phyloP scores from a whole-genome alignment of 2,888 invertebrate species.

The Pemphredon lugubris region DNA sequence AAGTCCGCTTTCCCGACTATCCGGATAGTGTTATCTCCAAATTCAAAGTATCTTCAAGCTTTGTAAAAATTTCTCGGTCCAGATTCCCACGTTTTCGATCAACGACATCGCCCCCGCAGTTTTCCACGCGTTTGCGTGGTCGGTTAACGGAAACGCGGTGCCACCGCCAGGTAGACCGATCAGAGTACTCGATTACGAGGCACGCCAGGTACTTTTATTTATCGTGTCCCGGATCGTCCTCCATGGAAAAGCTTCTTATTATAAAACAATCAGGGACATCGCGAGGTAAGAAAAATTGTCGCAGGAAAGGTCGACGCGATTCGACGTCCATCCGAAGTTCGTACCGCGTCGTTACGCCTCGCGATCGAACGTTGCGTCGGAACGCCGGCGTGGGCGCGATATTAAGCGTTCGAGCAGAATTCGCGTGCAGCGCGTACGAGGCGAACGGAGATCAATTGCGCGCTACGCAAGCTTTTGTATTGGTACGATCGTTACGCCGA shows the following conservation, averaged over 20 bases:
- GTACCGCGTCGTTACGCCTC: too few relatives aligned
- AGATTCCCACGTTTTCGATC: background rate
- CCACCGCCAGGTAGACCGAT: constrained; percentile 16
- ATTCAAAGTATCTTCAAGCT: too few relatives aligned
- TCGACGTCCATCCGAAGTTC: background rate
- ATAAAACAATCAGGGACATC: constrained; percentile 2
- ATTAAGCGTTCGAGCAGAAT: too few relatives aligned
- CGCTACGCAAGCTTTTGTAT: too few relatives aligned
- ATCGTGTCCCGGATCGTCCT: constrained; percentile 38
- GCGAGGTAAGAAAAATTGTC: background rate
- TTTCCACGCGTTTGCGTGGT: background rate
- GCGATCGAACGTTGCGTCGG: too few relatives aligned
- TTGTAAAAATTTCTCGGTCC: too few relatives aligned
- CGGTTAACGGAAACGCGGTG: background rate
- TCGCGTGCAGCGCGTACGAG: too few relatives aligned
- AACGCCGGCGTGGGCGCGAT: too few relatives aligned
- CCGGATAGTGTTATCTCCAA: too few relatives aligned
- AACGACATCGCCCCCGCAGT: background rate
- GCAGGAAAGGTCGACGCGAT: background rate
- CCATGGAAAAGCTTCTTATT: constrained; percentile 3
- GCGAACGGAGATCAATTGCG: too few relatives aligned
- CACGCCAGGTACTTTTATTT: constrained; percentile 37
- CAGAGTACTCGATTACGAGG: constrained; percentile 23
- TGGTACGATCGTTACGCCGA: too few relatives aligned
- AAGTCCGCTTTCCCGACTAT: too few relatives aligned